Evolutionary conservation across 2,888 invertebrate species (phyloP).

Genomic region (Hyposoter dolosus): DNA sequence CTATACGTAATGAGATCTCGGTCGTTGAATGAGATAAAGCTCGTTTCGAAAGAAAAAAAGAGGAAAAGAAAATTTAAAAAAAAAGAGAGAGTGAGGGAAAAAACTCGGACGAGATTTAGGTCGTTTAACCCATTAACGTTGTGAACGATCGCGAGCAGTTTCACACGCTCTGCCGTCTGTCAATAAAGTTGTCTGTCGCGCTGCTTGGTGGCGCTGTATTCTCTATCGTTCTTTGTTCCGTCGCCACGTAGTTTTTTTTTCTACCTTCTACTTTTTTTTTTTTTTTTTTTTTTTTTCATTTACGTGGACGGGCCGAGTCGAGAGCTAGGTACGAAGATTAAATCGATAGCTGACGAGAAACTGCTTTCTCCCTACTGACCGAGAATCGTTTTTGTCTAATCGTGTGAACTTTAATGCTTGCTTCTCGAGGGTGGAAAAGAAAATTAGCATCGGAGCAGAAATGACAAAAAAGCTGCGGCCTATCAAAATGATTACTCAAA

Average conservation of each 20-base stretch:
- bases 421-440: slow-evolving; percentile 12
- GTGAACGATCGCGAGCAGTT: slow-evolving; percentile 32
- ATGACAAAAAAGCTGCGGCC: background rate
- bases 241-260: slow-evolving; percentile 30
- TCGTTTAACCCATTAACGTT: slow-evolving; percentile 64
- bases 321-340: slow-evolving; percentile 42
- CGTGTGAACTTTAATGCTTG: slow-evolving; percentile 33
- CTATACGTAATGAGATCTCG: slow-evolving; percentile 23
- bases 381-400: slow-evolving; percentile 28
- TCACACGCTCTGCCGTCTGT: slow-evolving; percentile 54
- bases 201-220: slow-evolving; percentile 54
- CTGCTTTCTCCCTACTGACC: slow-evolving; percentile 27
- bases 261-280: slow-evolving; percentile 13
- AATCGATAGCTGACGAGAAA: slow-evolving; percentile 53
- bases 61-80: slow-evolving; percentile 5
- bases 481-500: too few relatives aligned
- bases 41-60: slow-evolving; percentile 50
- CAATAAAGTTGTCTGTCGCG: slow-evolving; percentile 67
- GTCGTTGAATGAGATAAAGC: slow-evolving; percentile 51
- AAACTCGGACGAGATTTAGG: slow-evolving; percentile 57
- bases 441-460: background rate
- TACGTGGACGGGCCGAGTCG: slow-evolving; percentile 41
- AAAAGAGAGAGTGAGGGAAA: background rate
- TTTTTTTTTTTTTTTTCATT: slow-evolving; percentile 26
- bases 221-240: slow-evolving; percentile 55